Base-by-base conservation (phyloP, 2,113 vertebrate genomes). In the Tautogolabrus adspersus region DNA sequence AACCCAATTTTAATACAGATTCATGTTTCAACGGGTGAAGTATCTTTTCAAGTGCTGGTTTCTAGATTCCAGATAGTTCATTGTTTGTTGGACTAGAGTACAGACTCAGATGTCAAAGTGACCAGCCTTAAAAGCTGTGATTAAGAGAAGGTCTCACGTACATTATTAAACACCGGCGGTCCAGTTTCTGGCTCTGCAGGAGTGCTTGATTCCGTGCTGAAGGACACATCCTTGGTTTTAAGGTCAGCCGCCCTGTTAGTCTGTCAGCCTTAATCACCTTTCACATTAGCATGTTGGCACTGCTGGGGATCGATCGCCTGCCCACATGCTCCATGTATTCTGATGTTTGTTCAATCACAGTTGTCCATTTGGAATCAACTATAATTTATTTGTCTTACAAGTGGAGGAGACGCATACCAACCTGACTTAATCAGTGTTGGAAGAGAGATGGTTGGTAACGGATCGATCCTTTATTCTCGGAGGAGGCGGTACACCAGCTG, bases 321-420 rank as follows among this genome's bases (percentile, higher is more conserved):
- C 78, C 72, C n/a, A 23, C 49, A 16, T 69, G 54, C 75, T 40
- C 61, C n/a, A 58, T 73, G 72, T 62, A 59, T 61, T 79, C 73
- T 74, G 61, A 72, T 58, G 78, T 81, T 81, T 81, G 77, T 87
- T 91, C 85, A 90, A 54, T 88, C 87, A 82, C 67, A 75, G 63
- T 60, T 64, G 84, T 78, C 87, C 62, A 70, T 88, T 87, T 86
- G 21, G 9, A 91, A 91, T 84, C 79, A 80, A 62, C 67, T 46
- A 55, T 85, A 70, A 92, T 90, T 88, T 84, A 90, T 90, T 80
- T 88, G 83, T 88, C 71, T 77, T 80, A 85, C 73, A 86, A 89
- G 77, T 75, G 66, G 42, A 73, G 49, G 67, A 81, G 85, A 86
- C 42, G 57, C 62, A 79, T 60, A 77, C 68, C 64, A 69, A 71